Percentiles rank a stretch among this genome's conserved stretches.
Evolutionary conservation across 2,888 invertebrate genomes (phyloP).

Genomic region (Trichopoda pennipes): DNA sequence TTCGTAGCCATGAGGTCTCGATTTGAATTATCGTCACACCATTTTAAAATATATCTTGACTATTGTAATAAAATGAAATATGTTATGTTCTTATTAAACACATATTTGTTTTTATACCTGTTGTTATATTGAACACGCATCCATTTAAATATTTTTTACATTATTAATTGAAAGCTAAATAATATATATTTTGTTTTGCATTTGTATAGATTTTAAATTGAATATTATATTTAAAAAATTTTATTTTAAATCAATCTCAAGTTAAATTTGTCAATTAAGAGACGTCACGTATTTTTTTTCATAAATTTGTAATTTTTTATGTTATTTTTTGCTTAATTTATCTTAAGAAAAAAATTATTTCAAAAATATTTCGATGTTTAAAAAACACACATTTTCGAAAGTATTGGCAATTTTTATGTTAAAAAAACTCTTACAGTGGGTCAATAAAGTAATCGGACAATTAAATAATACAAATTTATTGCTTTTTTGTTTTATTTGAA

Average conservation of each 20-base stretch:
- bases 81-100: not conserved
- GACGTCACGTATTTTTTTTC: slow-evolving; percentile 42
- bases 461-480: no score
- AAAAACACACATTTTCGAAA: no score
- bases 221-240: slow-evolving; percentile 6
- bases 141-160: slow-evolving; percentile 19
- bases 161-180: slow-evolving; percentile 40
- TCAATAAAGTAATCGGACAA: no score
- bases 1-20: slow-evolving; percentile 40
- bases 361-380: no score
- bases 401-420: no score
- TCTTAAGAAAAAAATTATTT: no score
- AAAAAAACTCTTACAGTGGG: no score
- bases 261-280: slow-evolving; percentile 44
- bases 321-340: not conserved
- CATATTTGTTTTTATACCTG: slow-evolving; percentile 7
- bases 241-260: slow-evolving; percentile 14
- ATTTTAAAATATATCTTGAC: slow-evolving; percentile 5
- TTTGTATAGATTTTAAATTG: no score
- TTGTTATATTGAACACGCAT: slow-evolving; percentile 27
- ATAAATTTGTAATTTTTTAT: slow-evolving; percentile 2
- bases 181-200: slow-evolving; percentile 11
- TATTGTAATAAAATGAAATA: no score
- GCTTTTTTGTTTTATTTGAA: no score
- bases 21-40: slow-evolving; percentile 41